Base-by-base conservation (phyloP, 2,797 vertebrate species). In the Scolopax rusticola region DNA sequence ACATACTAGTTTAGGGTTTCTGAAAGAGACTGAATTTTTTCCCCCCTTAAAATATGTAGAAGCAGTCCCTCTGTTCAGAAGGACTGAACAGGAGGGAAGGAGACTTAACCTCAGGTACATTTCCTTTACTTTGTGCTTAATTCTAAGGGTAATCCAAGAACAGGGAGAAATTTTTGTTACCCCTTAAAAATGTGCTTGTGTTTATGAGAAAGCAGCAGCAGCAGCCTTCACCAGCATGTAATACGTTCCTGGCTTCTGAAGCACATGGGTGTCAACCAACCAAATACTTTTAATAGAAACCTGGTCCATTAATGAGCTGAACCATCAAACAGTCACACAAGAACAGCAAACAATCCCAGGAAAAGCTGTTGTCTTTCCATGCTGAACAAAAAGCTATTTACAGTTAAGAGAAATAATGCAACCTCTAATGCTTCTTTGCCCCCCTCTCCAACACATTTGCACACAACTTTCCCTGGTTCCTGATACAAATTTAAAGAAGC, bases 321-420 rank as follows among this genome's bases (percentile, higher is more conserved):
- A 83, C 86, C 93, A 77, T 56, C 89, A 80, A 41, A 40, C 2
- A 79, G 64, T 57, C 86, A 84, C 1, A 1, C 5, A 57, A 83
- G 71, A 93, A 36, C 33, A 82, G 86, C 64, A 88, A 94, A 94
- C 80, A 50, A 84, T 27, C 41, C 48, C 75, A 47, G 81, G 53
- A 95, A 93, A 67, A 83, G 70, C 81, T 71, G 43, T 36, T 85
- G 86, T 83, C 93, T 89, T 87, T 69, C 84, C 81, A 87, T 8
- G 71, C 81, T 69, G 75, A 93, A 89, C 84, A 90, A 87, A 95
- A 95, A 69, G 7, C 83, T 80, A 60, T 79, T 87, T 64, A 80
- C 78, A 53, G 78, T 36, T n/a, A 83, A 92, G 33, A 2, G 2
- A 90, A 92, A 93, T 69, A 92, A 84, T 2, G 12, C 56, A 76